Base-by-base conservation (phyloP, 2,797 vertebrate genomes). In the Tragelaphus eurycerus region DNA sequence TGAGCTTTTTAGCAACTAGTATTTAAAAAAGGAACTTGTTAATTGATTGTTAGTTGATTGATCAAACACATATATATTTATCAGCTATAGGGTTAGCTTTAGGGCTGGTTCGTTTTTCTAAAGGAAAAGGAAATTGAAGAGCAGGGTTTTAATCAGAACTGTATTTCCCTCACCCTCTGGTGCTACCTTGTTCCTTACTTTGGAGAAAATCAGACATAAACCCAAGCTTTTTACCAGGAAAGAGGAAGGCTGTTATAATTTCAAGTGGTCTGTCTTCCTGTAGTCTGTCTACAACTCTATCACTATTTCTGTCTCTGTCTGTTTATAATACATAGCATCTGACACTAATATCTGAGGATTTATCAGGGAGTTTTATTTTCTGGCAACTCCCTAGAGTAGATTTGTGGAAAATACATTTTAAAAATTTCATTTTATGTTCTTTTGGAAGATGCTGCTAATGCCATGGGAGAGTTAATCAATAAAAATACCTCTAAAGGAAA, bases 371-470 rank as follows among this genome's bases (percentile, higher is more conserved):
- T 89, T 93, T 52, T 43, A n/a, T 92, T 89, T 95, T 90, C 52
- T 27, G 31, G 38, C 81, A 92, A 50, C 38, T 95, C 52, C 62
- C 93, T 79, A 71, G 90, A 89, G 31, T 86, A 64, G 31, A 31
- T 74, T 71, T 67, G 50, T 67, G 7, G 74, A 60, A 90, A 67
- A 15, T 52, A 43, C 31, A 84, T 21, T n/a, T 85, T 64, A 3
- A 74, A 86, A 19, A 57, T 7, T 59, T 78, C 31, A 84, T 85
- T 54, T 43, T 90, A 14, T 82, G 38, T 79, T 82, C 23, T 90
- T 97, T 78, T 76, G 85, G 74, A 91, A 93, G 54, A 82, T 96
- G 43, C 34, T 92, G 14, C 43, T 89, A 64, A 96, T 38, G 23
- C 43, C 55, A 78, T 87, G 6, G 71, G 29, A 11, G 19, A 78